These are phyloP conservation scores for Furcifer pardalis DNA, from an alignment of 2,797 vertebrate species.

Conservation along the genomic window DNA sequence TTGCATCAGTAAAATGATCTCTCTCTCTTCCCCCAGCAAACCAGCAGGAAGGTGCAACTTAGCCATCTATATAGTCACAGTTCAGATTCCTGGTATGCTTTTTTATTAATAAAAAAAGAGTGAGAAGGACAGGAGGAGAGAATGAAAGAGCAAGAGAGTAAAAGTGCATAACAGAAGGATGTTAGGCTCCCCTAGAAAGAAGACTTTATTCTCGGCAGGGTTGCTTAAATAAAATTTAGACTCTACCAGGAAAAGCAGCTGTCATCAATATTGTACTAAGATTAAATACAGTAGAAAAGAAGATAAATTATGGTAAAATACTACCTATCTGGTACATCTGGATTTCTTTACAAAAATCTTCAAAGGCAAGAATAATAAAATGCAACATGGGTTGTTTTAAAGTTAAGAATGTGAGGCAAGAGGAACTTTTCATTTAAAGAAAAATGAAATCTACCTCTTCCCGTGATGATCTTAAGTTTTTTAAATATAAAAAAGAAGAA, in stretches of 20 bases:
- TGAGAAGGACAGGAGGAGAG: neutral
- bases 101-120: conserved; percentile 5
- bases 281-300: conserved; percentile 54
- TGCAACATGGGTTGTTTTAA: neutral
- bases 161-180: conserved; percentile 10
- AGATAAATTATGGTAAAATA: conserved; percentile 51
- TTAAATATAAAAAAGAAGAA: conserved; percentile 59
- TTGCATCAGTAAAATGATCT: conserved; percentile 38
- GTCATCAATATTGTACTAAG: conserved; percentile 46
- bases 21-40: conserved; percentile 21
- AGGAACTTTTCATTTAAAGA: conserved; percentile 21
- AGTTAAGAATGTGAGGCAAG: conserved; percentile 19
- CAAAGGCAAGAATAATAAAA: conserved; percentile 52
- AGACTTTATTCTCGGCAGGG: conserved; percentile 51
- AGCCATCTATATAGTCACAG: conserved; percentile 30
- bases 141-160: neutral
- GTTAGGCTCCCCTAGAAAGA: conserved; percentile 41
- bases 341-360: conserved; percentile 48
- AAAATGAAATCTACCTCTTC: conserved; percentile 39
- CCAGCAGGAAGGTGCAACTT: neutral
- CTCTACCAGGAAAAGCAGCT: conserved; percentile 50
- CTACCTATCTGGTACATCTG: conserved; percentile 30
- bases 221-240: conserved; percentile 50
- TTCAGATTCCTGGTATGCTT: conserved; percentile 18
- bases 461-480: conserved; percentile 51